A percentile compares a stretch with the other conserved stretches of the same genome.
phyloP scores from a whole-genome alignment of 2,113 vertebrate species.

The Phylloscopus trochilus region DNA sequence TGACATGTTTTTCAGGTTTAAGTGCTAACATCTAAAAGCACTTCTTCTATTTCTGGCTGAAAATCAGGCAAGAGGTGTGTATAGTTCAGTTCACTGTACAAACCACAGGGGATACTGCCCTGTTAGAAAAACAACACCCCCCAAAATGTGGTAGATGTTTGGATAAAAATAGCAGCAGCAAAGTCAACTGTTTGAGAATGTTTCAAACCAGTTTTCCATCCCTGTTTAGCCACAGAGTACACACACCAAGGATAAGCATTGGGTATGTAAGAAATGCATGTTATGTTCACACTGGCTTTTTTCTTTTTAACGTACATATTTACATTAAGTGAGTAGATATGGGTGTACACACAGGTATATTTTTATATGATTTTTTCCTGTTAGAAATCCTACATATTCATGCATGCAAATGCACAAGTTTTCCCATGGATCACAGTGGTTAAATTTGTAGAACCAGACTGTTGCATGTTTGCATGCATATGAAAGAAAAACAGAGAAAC shows the following conservation, averaged over 20 bases:
- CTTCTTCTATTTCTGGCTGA: neutral
- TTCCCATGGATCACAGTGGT: conserved; percentile 14
- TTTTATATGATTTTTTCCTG: neutral
- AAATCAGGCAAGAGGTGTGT: neutral
- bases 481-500: conserved; percentile 49
- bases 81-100: neutral
- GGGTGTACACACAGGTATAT: neutral
- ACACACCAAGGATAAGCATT: neutral
- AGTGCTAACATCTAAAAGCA: neutral
- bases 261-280: neutral
- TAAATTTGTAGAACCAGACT: neutral
- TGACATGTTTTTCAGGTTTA: neutral
- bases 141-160: neutral
- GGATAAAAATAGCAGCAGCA: conserved; percentile 16
- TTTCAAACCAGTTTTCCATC: neutral
- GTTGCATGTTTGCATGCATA: conserved; percentile 3
- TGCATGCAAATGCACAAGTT: neutral
- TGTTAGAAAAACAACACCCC: neutral
- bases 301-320: neutral
- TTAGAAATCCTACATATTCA: neutral
- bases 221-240: neutral
- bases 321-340: neutral
- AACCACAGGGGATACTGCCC: neutral
- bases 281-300: neutral
- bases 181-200: neutral